These are phyloP conservation scores for Cephus rjabovi DNA, from an alignment of 2,888 invertebrate genomes.

Conservation along the genomic window DNA sequence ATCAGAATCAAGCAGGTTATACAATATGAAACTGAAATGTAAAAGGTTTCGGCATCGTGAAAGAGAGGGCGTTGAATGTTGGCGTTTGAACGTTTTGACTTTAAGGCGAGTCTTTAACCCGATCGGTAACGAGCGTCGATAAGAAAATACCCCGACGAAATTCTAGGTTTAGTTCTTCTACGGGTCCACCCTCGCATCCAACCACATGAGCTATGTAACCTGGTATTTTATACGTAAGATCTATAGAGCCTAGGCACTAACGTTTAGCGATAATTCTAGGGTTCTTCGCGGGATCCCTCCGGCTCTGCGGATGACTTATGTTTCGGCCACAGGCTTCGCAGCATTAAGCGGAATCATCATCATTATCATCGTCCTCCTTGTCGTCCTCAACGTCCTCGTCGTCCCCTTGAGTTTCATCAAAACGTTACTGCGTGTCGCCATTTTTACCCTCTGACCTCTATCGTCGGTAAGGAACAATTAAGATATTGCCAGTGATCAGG, in stretches of 20 bases:
- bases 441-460: background rate
- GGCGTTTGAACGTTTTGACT: background rate
- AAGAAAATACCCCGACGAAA: constrained; percentile 31
- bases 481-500: background rate
- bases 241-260: constrained; percentile 66
- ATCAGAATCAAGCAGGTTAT: background rate
- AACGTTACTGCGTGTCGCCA: constrained; percentile 12
- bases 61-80: background rate
- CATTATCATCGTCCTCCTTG: constrained; percentile 1
- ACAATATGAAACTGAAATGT: background rate
- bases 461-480: background rate
- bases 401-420: constrained; percentile 28
- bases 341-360: background rate
- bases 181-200: constrained; percentile 55
- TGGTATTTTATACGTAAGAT: constrained; percentile 66
- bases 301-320: constrained; percentile 61
- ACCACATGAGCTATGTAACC: constrained; percentile 48
- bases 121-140: constrained; percentile 11
- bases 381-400: background rate
- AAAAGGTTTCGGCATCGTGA: background rate
- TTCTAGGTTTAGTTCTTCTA: constrained; percentile 29
- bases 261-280: constrained; percentile 66
- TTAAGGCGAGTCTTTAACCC: background rate
- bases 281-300: constrained; percentile 49
- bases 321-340: constrained; percentile 35